Conservation (phyloP, 92 coral and sea anemone genomes). For the Epizoanthus stellaris region DNA sequence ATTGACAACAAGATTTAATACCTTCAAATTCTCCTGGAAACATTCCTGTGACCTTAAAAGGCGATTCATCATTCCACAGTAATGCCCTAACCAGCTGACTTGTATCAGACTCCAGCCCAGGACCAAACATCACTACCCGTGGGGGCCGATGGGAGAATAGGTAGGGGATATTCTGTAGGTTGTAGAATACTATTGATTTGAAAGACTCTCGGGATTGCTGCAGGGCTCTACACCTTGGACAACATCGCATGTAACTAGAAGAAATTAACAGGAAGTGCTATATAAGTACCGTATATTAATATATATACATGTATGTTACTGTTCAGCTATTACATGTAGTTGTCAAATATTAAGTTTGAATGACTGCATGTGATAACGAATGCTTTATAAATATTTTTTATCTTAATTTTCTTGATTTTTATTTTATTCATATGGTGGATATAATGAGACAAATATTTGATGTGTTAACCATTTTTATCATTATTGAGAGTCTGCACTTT, state of each 20-base stretch:
- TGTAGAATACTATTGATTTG: conserved; percentile 70
- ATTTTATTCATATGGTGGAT: too few relatives aligned
- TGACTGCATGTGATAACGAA: too few relatives aligned
- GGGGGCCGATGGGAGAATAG: conserved; percentile 75
- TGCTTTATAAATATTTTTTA: too few relatives aligned
- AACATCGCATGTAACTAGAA: conserved; percentile 84
- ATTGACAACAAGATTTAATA: too few relatives aligned
- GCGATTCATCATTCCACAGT: conserved; percentile 83
- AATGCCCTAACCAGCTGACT: conserved; percentile 81
- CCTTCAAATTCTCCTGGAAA: conserved; percentile 95
- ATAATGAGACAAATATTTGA: too few relatives aligned
- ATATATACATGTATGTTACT: too few relatives aligned
- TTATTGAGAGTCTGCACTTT: too few relatives aligned
- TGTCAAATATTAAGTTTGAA: too few relatives aligned
- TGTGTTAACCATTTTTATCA: too few relatives aligned
- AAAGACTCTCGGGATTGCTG: conserved; percentile 63
- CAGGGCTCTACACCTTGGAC: conserved; percentile 69
- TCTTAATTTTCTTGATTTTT: too few relatives aligned
- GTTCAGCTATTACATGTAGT: too few relatives aligned
- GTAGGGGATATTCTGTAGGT: conserved; percentile 68
- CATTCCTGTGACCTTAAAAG: conserved; percentile 87
- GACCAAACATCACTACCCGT: conserved; percentile 96
- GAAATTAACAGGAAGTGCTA: neutral
- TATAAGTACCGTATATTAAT: neutral
- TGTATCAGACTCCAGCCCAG: conserved; percentile 92